These are phyloP conservation scores for Myotis lucifugus DNA, from an alignment of 2,113 vertebrate genomes.

Conservation along the genomic window DNA sequence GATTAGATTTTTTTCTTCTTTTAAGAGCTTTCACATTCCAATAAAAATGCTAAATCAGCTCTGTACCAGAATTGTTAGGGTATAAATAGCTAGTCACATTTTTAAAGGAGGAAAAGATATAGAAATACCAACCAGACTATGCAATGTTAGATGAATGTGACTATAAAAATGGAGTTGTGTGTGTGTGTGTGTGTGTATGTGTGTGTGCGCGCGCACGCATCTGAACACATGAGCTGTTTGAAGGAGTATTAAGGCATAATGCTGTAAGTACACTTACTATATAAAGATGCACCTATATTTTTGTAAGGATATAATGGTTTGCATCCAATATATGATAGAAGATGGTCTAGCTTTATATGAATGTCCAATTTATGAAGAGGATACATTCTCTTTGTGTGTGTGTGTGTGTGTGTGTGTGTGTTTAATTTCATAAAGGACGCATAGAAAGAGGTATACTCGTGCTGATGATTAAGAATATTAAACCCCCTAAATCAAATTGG, in stretches of 20 bases:
- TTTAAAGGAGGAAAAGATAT: slow-evolving; percentile 83
- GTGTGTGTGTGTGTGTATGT: neutral
- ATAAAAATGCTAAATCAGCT: slow-evolving; percentile 91
- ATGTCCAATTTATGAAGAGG: slow-evolving; percentile 4
- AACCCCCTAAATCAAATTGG: slow-evolving; percentile 44
- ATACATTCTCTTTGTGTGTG: neutral
- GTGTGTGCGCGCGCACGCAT: neutral
- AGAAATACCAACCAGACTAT: slow-evolving; percentile 79
- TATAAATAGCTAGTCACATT: slow-evolving; percentile 88
- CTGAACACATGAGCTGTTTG: neutral
- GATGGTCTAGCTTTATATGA: neutral
- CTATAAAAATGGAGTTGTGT: slow-evolving; percentile 61
- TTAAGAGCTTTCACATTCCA: slow-evolving; percentile 91
- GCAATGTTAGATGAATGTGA: slow-evolving; percentile 67
- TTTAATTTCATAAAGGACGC: neutral
- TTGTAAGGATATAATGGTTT: slow-evolving; percentile 14
- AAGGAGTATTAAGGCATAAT: slow-evolving; percentile 11
- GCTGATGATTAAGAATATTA: slow-evolving; percentile 52
- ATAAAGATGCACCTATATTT: slow-evolving; percentile 24
- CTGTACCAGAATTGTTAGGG: slow-evolving; percentile 88
- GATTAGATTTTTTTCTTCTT: slow-evolving; percentile 90
- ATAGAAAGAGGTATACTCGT: neutral
- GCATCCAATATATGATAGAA: neutral
- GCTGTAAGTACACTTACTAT: neutral
- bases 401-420: neutral